Evolutionary conservation across 2,113 vertebrate genomes (phyloP), one percentile per base, ranked within the genome.

Genomic region (Odocoileus virginianus): DNA sequence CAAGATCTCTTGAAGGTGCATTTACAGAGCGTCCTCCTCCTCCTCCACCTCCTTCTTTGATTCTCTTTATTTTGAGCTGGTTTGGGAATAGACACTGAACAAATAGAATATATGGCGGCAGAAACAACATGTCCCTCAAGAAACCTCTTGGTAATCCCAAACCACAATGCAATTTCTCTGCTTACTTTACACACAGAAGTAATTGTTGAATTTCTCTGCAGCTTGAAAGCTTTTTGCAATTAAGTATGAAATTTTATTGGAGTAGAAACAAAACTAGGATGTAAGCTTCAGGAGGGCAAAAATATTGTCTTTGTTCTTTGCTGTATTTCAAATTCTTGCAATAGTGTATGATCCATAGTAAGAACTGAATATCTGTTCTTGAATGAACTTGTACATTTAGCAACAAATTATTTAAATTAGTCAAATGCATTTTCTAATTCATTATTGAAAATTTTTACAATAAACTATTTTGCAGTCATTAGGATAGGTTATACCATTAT

Each of bases 281-380:
- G 23, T 55, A 43, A 94, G 7, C 7, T 81, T n/a, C 33, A n/a
- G 57, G 52, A 81, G 81, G 71, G 27, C 64, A 40, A 27, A 83
- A 52, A 87, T 28, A 50, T 64, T 57, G 21, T 50, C 19, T 83
- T 55, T 57, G 6, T 81, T 67, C 23, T 71, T 81, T 82, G 17
- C 14, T 81, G 1, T 58, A 2, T 27, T 94, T 74, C 40, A 5
- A 50, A 78, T 76, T 27, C 25, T 45, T 64, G 52, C 7, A 79
- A 71, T 0, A 52, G n/a, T 71, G 16, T 23, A 36, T 36, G 47
- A 33, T 57, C n/a, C 17, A 57, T 45, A 45, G 14, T 28, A 92
- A 97, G 36, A 96, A 61, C 30, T 61, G 78, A 78, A 91, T 95
- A 89, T 74, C 79, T 85, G 13, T 50, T 87, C 30, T 50, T 64